Percentiles rank a stretch among this genome's conserved stretches.
These are phyloP conservation scores for Ephydatia muelleri DNA, from an alignment of 37 sponge, comb jelly and placozoan genomes.

Conservation along the genomic window DNA sequence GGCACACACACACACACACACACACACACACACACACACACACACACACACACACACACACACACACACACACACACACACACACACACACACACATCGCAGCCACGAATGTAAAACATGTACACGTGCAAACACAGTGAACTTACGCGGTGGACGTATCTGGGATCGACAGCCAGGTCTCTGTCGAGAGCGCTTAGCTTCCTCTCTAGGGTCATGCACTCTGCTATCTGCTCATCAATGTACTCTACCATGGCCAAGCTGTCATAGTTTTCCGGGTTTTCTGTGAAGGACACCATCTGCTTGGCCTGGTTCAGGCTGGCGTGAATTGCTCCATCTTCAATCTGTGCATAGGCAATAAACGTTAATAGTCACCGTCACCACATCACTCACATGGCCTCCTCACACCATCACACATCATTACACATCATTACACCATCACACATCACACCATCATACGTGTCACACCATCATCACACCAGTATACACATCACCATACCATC, in stretches of 20 bases:
- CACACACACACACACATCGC: background rate
- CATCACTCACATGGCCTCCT: no score
- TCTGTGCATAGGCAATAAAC: slow-evolving; percentile 46
- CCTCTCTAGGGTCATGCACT: slow-evolving; percentile 68
- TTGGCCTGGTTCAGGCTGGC: slow-evolving; percentile 84
- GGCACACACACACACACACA: background rate
- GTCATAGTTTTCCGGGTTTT: slow-evolving; percentile 68
- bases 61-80: slow-evolving; percentile 29
- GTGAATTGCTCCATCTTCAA: slow-evolving; percentile 86
- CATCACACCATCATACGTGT: background rate
- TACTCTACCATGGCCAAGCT: slow-evolving; percentile 41
- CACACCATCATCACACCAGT: background rate
- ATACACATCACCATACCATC: background rate
- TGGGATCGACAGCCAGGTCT: slow-evolving; percentile 62
- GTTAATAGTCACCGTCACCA: no score
- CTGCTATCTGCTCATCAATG: slow-evolving; percentile 54
- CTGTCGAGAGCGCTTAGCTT: slow-evolving; percentile 53
- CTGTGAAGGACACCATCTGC: slow-evolving; percentile 86
- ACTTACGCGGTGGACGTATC: slow-evolving; percentile 71
- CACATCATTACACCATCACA: background rate
- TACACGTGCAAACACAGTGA: background rate
- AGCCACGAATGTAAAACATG: background rate
- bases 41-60: slow-evolving; percentile 18
- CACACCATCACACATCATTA: background rate
- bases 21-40: slow-evolving; percentile 4